These are phyloP conservation scores for Euura saliciscinereae DNA, from an alignment of 1,140 invertebrate genomes.

Conservation along the genomic window DNA sequence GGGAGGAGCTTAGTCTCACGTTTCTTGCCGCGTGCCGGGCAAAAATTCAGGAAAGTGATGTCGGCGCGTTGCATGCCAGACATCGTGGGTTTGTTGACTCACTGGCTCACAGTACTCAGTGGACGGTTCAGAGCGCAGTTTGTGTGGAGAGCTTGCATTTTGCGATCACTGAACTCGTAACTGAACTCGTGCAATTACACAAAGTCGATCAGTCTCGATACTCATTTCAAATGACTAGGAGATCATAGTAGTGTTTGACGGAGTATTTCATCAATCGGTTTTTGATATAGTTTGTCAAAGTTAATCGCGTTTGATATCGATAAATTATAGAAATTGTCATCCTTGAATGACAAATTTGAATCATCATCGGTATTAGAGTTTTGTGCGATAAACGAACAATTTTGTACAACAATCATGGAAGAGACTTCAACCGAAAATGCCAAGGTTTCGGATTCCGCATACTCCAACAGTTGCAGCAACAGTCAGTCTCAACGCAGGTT, in stretches of 20 bases:
- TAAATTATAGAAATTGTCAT: too few relatives aligned
- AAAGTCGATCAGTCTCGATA: background rate
- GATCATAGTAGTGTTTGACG: background rate
- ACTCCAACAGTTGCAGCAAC: conserved; percentile 78
- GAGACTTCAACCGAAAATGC: conserved; percentile 59
- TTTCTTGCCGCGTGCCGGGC: conserved; percentile 34
- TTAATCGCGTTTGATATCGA: too few relatives aligned
- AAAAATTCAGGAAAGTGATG: background rate
- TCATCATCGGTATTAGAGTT: too few relatives aligned
- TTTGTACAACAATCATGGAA: conserved; percentile 48
- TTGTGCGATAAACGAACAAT: background rate
- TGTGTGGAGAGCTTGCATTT: background rate
- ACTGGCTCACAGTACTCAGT: background rate
- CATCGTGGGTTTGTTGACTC: background rate
- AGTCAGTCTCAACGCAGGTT: conserved; percentile 78
- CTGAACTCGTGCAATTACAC: background rate
- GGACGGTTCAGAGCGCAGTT: background rate
- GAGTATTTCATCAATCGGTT: too few relatives aligned
- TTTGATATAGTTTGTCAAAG: too few relatives aligned
- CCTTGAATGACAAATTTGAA: too few relatives aligned
- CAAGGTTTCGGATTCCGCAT: conserved; percentile 78
- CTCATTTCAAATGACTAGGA: background rate
- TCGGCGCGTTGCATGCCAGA: background rate
- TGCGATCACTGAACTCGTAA: background rate
- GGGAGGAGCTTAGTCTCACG: conserved; percentile 28